phyloP scores from a whole-genome alignment of 2,888 invertebrate genomes.

The Euphydryas editha region DNA sequence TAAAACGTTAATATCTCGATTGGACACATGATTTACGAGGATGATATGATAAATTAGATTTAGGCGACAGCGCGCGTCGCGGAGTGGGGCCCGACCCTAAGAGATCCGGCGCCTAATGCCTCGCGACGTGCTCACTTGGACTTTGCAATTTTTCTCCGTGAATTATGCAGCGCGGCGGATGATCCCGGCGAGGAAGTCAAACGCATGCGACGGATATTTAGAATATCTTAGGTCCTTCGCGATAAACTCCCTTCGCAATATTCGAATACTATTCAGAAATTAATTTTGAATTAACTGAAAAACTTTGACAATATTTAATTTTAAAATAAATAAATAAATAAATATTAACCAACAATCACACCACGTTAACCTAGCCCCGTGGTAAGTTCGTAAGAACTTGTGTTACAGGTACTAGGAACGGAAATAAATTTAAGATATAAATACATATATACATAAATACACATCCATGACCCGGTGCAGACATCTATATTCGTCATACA shows the following conservation, averaged over 20 bases:
- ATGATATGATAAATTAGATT: slow-evolving; percentile 41
- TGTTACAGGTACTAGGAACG: no score
- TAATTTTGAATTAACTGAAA: slow-evolving; percentile 14
- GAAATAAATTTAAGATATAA: no score
- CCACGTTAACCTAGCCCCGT: no score
- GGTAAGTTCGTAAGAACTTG: no score
- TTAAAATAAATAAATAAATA: no score
- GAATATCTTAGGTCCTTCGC: slow-evolving; percentile 40
- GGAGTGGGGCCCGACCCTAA: slow-evolving; percentile 22
- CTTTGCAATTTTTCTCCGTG: slow-evolving; percentile 46
- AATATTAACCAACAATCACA: no score
- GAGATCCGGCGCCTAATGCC: slow-evolving; percentile 17
- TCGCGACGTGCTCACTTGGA: slow-evolving; percentile 37
- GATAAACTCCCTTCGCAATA: slow-evolving; percentile 19
- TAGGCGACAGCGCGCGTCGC: slow-evolving; percentile 13
- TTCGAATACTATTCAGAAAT: slow-evolving; percentile 16
- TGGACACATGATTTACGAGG: slow-evolving; percentile 42
- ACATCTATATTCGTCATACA: no score
- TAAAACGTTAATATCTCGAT: slow-evolving; percentile 32
- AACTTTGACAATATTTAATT: neutral
- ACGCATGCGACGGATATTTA: slow-evolving; percentile 37
- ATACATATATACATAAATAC: no score
- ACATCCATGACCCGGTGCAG: no score
- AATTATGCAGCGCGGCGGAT: slow-evolving; percentile 38
- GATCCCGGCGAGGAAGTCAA: slow-evolving; percentile 13